Evolutionary conservation across 2,888 invertebrate genomes (phyloP).

Genomic region (Plutella xylostella): DNA sequence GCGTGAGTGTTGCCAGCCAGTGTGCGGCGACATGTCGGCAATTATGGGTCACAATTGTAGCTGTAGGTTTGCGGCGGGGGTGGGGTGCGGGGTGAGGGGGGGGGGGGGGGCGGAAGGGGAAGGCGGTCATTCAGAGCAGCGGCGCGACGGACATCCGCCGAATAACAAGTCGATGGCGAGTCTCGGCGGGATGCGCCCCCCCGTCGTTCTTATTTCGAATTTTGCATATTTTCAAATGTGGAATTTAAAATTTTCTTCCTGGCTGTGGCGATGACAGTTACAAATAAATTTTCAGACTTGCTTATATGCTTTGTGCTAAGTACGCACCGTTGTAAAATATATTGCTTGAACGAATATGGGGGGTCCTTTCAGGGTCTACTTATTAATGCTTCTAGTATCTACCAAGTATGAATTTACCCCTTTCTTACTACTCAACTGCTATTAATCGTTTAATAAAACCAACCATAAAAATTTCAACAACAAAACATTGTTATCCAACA

Average conservation of each 20-base stretch:
- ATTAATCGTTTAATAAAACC: too few species aligned
- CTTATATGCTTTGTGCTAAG: too few species aligned
- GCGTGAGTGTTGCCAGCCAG: too few species aligned
- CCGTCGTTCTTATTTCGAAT: constrained; percentile 1
- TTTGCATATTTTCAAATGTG: constrained; percentile 4
- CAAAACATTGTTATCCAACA: too few species aligned
- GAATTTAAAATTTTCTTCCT: background rate
- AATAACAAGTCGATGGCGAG: constrained; percentile 68
- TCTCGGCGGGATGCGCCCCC: constrained; percentile 22
- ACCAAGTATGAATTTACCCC: too few species aligned
- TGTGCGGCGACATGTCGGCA: constrained; percentile 42
- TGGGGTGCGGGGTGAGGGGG: constrained; percentile 27
- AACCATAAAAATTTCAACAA: too few species aligned
- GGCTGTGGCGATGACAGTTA: background rate
- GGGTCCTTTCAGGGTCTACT: too few species aligned
- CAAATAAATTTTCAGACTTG: too few species aligned
- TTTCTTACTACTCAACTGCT: too few species aligned
- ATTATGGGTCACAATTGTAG: constrained; percentile 66
- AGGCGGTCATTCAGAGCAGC: constrained; percentile 69
- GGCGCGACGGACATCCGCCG: constrained; percentile 70
- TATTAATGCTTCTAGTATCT: too few species aligned
- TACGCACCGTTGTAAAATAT: too few species aligned
- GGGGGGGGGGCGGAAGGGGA: constrained; percentile 51
- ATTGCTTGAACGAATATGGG: too few species aligned
- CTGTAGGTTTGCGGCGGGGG: constrained; percentile 40